phyloP scores from a whole-genome alignment of 2,797 vertebrate genomes.

The Balearica regulorum region DNA sequence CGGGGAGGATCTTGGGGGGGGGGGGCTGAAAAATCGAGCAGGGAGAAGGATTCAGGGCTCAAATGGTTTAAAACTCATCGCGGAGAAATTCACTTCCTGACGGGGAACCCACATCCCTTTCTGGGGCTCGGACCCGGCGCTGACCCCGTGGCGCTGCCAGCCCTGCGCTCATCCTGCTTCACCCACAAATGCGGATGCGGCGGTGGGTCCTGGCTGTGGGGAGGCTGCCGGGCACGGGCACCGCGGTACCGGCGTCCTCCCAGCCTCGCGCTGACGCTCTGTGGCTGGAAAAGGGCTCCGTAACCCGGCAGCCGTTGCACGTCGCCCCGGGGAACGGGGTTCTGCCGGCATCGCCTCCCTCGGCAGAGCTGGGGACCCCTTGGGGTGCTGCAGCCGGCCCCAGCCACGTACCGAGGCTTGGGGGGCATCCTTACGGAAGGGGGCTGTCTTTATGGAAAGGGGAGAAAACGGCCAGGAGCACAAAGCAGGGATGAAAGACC shows the following conservation, averaged over 20 bases:
- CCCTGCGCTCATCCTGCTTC: neutral
- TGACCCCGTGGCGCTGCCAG: neutral
- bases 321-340: fast-evolving
- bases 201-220: fast-evolving
- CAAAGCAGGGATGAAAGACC: fast-evolving
- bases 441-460: neutral
- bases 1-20: neutral
- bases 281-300: neutral
- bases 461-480: neutral
- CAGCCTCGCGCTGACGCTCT: fast-evolving
- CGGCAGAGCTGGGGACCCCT: fast-evolving
- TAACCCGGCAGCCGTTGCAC: fast-evolving
- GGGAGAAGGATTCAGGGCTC: neutral
- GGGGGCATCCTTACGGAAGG: neutral
- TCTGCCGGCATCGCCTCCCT: neutral
- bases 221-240: neutral
- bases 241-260: neutral
- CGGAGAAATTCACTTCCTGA: neutral
- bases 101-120: neutral
- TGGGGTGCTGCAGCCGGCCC: fast-evolving
- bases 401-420: neutral
- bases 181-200: fast-evolving
- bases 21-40: neutral
- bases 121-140: fast-evolving
- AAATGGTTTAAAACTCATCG: fast-evolving